Base-by-base conservation (phyloP, 1,140 invertebrate species). In the Panagrolaimus sp. region DNA sequence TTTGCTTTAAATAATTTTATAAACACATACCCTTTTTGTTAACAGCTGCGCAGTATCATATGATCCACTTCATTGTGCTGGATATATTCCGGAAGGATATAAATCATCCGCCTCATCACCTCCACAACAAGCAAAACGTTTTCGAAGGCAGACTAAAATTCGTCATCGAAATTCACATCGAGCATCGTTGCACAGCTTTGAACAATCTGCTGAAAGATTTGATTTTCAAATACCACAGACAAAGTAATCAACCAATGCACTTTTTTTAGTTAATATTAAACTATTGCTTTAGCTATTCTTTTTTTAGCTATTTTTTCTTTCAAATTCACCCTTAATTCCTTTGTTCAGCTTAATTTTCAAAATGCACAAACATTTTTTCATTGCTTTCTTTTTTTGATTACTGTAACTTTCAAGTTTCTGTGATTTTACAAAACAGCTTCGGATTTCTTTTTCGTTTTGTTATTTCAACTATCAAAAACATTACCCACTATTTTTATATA, bases 21-120 rank as follows among this genome's bases (percentile, higher is more conserved):
- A 14, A 44, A 38, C 61, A 65, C 4, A 68, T 13, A 16, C 31
- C 23, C 43, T 1, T 11, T 11, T 44, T 67, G n/a, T 38, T 46
- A 38, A 68, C 43, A 75, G 73, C 57, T 75, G 73, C 25, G 74
- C 65, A 16, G 48, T 74, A 23, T 63, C 46, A 13, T 76, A 73
- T 45, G 74, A 75, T 66, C 75, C 75, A n/a, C 74, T 66, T 9
- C 75, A 67, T 63, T 74, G 74, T 61, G 57, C 31, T 38, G 31
- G 31, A 38, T 38, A 38, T 38, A 38, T 38, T 38, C 31, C 31
- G 2, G 31, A 38, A 38, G 31, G 31, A 38, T 38, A 38, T 38
- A 38, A 38, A 38, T 4, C 31, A 38, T 2, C 31, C 2, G 31
- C 31, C 2, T 38, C 31, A 38, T 7, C 31, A 38, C 31, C 31